A percentile compares a stretch with the other conserved stretches of the same genome.
These are phyloP conservation scores for Coranthus polyacanthus DNA, from an alignment of 2,797 vertebrate genomes.

Conservation along the genomic window DNA sequence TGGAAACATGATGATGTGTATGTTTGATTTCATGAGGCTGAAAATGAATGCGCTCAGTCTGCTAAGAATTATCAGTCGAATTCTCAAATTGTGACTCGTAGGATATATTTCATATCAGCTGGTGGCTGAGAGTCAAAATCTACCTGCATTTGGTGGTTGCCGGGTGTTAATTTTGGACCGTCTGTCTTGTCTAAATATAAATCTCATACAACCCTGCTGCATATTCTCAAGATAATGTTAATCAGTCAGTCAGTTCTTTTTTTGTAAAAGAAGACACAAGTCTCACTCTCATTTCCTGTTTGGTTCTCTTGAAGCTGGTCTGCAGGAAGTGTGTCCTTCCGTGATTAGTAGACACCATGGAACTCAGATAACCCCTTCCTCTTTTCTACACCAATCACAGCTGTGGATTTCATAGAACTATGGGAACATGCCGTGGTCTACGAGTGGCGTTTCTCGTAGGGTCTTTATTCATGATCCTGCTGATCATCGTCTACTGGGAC, in stretches of 20 bases:
- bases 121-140: too few relatives aligned
- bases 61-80: too few relatives aligned
- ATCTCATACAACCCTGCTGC: neutral
- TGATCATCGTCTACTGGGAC: conserved; percentile 95
- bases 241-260: neutral
- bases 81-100: too few relatives aligned
- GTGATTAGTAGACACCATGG: conserved; percentile 53
- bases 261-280: neutral
- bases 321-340: conserved; percentile 57
- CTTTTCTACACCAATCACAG: conserved; percentile 33
- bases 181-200: neutral
- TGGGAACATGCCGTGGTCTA: conserved; percentile 88
- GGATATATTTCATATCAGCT: too few relatives aligned
- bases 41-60: too few relatives aligned
- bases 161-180: too few relatives aligned
- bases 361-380: conserved; percentile 64
- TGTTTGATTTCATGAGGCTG: too few relatives aligned
- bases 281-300: conserved; percentile 53
- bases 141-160: too few relatives aligned
- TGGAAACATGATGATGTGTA: too few relatives aligned
- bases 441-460: conserved; percentile 89
- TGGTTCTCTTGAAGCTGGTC: conserved; percentile 36
- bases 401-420: conserved; percentile 55
- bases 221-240: neutral
- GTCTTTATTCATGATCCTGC: conserved; percentile 89